Percentiles rank a stretch among this genome's conserved stretches.
Evolutionary conservation across 2,113 vertebrate species (phyloP).

Genomic region (Oncorhynchus kisutch): DNA sequence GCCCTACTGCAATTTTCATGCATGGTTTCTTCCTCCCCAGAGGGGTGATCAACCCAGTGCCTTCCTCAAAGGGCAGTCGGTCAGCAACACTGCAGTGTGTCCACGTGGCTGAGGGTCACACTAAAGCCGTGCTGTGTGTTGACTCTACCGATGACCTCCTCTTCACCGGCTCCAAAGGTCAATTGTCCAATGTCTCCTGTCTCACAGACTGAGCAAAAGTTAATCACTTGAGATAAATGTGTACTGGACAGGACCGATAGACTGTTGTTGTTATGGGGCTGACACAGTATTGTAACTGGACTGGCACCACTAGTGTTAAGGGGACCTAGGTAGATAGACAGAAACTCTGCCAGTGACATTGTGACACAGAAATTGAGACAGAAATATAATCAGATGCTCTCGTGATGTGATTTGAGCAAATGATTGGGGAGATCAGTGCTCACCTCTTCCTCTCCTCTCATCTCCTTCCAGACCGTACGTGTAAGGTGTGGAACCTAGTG

Average conservation of each 20-base stretch:
- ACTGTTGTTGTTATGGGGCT: too few relatives aligned
- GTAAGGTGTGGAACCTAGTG: constrained; percentile 98
- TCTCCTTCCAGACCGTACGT: constrained; percentile 85
- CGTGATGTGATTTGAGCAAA: too few relatives aligned
- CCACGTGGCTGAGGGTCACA: constrained; percentile 91
- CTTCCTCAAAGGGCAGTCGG: constrained; percentile 77
- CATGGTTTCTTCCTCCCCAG: constrained; percentile 58
- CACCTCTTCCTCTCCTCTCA: neutral
- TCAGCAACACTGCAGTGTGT: constrained; percentile 79
- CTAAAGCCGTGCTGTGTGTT: constrained; percentile 91
- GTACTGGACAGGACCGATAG: too few relatives aligned
- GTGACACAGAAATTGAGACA: too few relatives aligned
- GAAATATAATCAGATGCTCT: too few relatives aligned
- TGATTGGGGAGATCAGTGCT: too few relatives aligned
- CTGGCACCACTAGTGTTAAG: too few relatives aligned
- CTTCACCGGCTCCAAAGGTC: constrained; percentile 99
- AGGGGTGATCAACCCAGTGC: constrained; percentile 91
- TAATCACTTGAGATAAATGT: too few relatives aligned
- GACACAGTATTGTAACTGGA: too few relatives aligned
- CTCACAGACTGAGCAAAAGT: too few relatives aligned
- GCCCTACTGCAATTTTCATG: neutral
- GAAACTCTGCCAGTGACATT: too few relatives aligned
- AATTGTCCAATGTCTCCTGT: neutral
- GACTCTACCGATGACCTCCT: constrained; percentile 96
- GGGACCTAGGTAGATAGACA: too few relatives aligned